These are phyloP conservation scores for Tenodera sinensis DNA, from an alignment of 2,888 invertebrate genomes.

Conservation along the genomic window DNA sequence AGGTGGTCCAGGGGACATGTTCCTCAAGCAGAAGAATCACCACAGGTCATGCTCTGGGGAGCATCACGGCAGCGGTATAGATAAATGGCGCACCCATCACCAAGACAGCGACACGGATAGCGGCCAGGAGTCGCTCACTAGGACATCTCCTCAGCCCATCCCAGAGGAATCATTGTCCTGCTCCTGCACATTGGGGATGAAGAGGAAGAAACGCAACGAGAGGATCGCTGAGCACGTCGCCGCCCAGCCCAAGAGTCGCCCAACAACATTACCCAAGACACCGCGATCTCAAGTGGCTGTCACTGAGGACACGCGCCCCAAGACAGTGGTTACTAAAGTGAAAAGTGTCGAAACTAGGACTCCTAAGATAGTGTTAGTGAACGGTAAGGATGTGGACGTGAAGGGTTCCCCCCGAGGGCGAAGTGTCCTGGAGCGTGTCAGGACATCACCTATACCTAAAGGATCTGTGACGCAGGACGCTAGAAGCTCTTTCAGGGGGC, in stretches of 20 bases:
- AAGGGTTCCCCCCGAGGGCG: background rate
- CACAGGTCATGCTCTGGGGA: conserved; percentile 74
- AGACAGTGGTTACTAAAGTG: background rate
- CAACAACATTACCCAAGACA: background rate
- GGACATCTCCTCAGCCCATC: background rate
- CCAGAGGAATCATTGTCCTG: background rate
- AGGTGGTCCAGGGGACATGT: conserved; percentile 23
- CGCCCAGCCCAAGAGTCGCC: background rate
- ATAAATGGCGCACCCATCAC: conserved; percentile 41
- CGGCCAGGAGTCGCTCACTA: conserved; percentile 29
- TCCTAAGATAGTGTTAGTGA: background rate
- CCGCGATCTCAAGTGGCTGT: background rate
- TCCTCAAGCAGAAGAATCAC: conserved; percentile 42
- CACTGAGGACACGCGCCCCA: background rate
- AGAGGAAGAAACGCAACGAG: conserved; percentile 26
- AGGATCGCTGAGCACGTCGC: conserved; percentile 27
- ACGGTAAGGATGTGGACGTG: background rate
- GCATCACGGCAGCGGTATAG: conserved; percentile 70
- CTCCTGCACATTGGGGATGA: conserved; percentile 12
- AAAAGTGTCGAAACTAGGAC: background rate
- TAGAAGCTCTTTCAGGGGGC: background rate
- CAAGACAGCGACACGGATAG: conserved; percentile 29
- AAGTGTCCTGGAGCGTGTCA: background rate
- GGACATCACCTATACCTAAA: background rate
- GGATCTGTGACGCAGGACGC: background rate